These are phyloP conservation scores for Patella caerulea DNA, from an alignment of 2,888 invertebrate species.

Conservation along the genomic window DNA sequence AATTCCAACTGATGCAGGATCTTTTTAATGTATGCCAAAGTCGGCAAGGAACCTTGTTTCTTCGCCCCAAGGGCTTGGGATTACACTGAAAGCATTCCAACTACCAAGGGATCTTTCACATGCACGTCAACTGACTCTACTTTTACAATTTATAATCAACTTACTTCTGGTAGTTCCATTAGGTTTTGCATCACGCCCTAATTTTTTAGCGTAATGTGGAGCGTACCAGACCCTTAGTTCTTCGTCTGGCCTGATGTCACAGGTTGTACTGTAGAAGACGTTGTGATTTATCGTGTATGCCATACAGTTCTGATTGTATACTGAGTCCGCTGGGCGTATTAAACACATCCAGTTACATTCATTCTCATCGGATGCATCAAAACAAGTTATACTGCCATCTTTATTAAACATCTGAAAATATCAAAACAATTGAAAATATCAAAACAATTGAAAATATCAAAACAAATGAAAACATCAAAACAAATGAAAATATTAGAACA, in stretches of 20 bases:
- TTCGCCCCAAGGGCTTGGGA: too few relatives aligned
- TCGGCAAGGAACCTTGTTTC: too few relatives aligned
- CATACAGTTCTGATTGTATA: conserved; percentile 76
- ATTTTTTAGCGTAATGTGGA: conserved; percentile 75
- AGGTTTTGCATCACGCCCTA: conserved; percentile 69
- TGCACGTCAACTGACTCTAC: too few relatives aligned
- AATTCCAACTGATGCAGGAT: too few relatives aligned
- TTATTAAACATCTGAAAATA: conserved; percentile 71
- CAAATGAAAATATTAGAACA: neutral
- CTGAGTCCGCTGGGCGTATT: conserved; percentile 73
- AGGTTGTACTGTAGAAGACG: conserved; percentile 63
- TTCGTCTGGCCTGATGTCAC: conserved; percentile 73
- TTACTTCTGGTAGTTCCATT: conserved; percentile 62
- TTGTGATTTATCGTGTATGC: conserved; percentile 75
- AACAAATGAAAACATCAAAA: too few relatives aligned
- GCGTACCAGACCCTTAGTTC: conserved; percentile 77
- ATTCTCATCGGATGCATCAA: conserved; percentile 76
- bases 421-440: conserved; percentile 9
- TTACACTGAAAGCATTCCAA: too few relatives aligned
- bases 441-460: too few relatives aligned
- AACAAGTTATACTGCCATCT: conserved; percentile 71
- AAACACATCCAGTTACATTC: conserved; percentile 78
- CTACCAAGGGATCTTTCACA: too few relatives aligned
- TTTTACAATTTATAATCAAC: neutral
- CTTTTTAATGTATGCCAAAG: too few relatives aligned